A percentile compares a stretch with the other conserved stretches of the same genome.
Conservation (phyloP, 1,140 invertebrate species). For the Caenorhabditis remanei region DNA sequence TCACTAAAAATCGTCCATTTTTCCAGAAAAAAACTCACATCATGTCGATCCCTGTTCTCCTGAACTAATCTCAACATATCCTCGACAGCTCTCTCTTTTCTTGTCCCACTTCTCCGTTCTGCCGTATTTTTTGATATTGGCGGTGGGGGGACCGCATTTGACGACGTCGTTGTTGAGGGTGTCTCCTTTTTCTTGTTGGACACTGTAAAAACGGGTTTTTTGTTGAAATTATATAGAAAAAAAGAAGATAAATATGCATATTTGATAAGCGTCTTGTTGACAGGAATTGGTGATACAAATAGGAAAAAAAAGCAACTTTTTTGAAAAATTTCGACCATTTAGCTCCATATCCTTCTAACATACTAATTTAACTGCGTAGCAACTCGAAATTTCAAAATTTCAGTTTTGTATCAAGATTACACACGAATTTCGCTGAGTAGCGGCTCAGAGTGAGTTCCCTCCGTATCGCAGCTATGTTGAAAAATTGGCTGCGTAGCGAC, state of each 20-base stretch:
- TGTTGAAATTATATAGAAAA: background rate
- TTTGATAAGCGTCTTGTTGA: slow-evolving; percentile 47
- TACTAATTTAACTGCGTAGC: no score
- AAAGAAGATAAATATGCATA: slow-evolving; percentile 43
- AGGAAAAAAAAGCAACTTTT: no score
- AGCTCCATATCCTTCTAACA: no score
- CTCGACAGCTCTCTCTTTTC: slow-evolving; percentile 34
- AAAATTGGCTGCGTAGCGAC: no score
- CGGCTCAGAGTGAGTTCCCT: no score
- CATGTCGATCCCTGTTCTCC: slow-evolving; percentile 35
- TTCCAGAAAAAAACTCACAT: background rate
- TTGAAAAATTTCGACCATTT: no score
- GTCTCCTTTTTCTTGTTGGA: slow-evolving; percentile 39
- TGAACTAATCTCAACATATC: slow-evolving; percentile 40
- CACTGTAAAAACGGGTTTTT: slow-evolving; percentile 43
- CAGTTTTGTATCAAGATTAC: no score
- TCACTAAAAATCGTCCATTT: no score
- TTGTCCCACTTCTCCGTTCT: background rate
- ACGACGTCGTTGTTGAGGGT: background rate
- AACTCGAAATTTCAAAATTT: no score
- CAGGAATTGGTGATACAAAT: no score
- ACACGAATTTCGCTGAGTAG: no score
- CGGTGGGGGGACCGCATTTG: slow-evolving; percentile 2
- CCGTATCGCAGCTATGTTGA: no score
- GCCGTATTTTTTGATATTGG: slow-evolving; percentile 34